Evolutionary conservation across 1,140 invertebrate species (phyloP), one percentile per base, ranked within the genome.

Genomic region (Drosophila orena): DNA sequence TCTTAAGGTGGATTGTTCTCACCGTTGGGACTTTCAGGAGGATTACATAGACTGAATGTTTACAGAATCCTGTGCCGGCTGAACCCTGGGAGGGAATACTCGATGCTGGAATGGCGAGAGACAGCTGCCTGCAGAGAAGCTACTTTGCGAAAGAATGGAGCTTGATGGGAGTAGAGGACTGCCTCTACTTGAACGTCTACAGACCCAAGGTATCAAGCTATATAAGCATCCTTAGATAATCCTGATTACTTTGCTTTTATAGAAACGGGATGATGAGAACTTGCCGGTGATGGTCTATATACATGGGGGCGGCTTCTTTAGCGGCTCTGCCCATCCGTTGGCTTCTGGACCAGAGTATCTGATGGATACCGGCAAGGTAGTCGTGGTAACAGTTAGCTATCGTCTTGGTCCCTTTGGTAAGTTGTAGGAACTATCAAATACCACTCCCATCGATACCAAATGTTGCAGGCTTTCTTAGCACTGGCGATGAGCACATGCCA

Each of bases 121-220:
- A 69, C 2, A 62, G 57, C 5, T 92, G 91, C 11, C 24, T 85
- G 17, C 91, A 92, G 52, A 91, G 65, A 27, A 89, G 74, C 37
- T 79, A 72, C 52, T 74, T 79, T 8, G 2, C 42, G 0, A n/a
- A 14, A 0, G 30, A 40, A 4, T 66, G 44, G 40, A 27, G 24
- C 30, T 24, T 86, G 0, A 42, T 11, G 5, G 93, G 93, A 2
- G 46, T 77, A 17, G 95, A 95, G 80, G 94, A 95, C 79, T 95
- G 95, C 70, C 86, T 95, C 0, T 95, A 94, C 77, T 77, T 95
- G 37, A 95, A 95, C 73, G 93, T 95, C 17, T 95, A 94, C 85
- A 90, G 93, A 43, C 95, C 95, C 5, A 54, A 76, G 61, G 61
- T 57, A 49, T 3, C 1, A 10, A 8, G 8, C 14, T 5, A 3